Evolutionary conservation across 2,888 invertebrate species (phyloP).

Genomic region (Heliconius sara): DNA sequence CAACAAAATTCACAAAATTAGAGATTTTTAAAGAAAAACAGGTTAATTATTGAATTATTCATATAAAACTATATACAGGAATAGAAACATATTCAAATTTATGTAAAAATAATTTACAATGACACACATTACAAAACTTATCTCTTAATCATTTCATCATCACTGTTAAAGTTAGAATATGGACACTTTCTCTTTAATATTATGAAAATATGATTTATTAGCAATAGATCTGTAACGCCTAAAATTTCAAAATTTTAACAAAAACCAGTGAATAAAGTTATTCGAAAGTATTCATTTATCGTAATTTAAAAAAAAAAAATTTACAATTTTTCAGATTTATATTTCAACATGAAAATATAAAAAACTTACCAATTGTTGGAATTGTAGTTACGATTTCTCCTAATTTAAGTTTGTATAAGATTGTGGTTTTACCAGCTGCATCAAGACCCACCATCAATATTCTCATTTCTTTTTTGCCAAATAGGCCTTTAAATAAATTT

Average conservation of each 20-base stretch:
- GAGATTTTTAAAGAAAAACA: not conserved
- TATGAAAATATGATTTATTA: not conserved
- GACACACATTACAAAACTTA: constrained; percentile 16
- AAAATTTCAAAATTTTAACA: not conserved
- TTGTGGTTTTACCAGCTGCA: constrained; percentile 99
- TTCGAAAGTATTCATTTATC: not conserved
- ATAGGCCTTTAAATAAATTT: constrained; percentile 99
- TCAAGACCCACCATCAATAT: constrained; percentile 99
- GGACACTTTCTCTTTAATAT: constrained; percentile 24
- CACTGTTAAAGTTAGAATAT: not conserved
- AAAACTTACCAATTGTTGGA: constrained; percentile 97
- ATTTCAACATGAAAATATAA: not conserved
- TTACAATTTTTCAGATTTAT: not conserved
- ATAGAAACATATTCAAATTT: not conserved
- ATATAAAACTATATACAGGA: not conserved
- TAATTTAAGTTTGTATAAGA: constrained; percentile 99
- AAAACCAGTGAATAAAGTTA: not conserved
- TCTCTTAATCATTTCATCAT: constrained; percentile 20
- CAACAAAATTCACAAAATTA: not conserved
- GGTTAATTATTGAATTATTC: not conserved
- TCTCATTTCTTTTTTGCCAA: constrained; percentile 99
- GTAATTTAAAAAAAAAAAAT: not conserved
- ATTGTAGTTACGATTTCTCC: constrained; percentile 99
- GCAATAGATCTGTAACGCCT: not conserved
- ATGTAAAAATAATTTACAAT: constrained; percentile 20